phyloP scores from a whole-genome alignment of 2,888 invertebrate genomes.

The Lobophora halterata region DNA sequence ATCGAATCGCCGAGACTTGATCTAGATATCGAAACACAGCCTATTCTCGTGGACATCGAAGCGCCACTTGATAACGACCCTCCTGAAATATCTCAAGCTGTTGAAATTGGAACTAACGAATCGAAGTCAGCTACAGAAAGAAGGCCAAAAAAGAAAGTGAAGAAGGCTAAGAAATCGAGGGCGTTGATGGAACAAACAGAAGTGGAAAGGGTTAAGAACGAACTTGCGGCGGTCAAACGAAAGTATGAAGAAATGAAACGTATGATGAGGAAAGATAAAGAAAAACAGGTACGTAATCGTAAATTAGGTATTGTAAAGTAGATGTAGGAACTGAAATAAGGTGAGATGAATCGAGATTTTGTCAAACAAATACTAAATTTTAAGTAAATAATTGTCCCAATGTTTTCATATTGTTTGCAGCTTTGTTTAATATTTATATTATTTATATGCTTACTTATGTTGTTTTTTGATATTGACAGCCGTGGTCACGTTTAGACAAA shows the following conservation, averaged over 20 bases:
- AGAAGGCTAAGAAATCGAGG: constrained; percentile 9
- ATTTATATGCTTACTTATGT: no score
- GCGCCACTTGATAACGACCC: constrained; percentile 17
- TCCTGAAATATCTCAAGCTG: constrained; percentile 13
- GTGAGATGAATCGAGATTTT: constrained; percentile 3
- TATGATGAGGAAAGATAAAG: constrained; percentile 39
- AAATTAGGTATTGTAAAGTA: background rate
- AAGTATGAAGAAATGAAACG: constrained; percentile 56
- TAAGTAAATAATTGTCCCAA: no score
- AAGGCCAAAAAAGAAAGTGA: background rate
- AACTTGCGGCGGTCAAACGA: constrained; percentile 66
- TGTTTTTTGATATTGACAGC: no score
- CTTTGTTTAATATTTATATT: no score
- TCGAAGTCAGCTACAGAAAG: background rate
- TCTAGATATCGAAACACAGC: constrained; percentile 17
- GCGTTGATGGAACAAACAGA: background rate
- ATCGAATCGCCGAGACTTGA: constrained; percentile 16
- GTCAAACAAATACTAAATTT: background rate
- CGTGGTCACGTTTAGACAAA: no score
- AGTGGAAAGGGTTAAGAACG: constrained; percentile 59
- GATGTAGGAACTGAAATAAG: constrained; percentile 8
- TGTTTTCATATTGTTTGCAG: no score
- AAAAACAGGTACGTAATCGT: constrained; percentile 19
- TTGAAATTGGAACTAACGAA: constrained; percentile 11
- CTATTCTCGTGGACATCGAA: constrained; percentile 20